A percentile compares a stretch with the other conserved stretches of the same genome.
Conservation (phyloP, 1,140 invertebrate genomes). For the Archivesica marissinica region DNA sequence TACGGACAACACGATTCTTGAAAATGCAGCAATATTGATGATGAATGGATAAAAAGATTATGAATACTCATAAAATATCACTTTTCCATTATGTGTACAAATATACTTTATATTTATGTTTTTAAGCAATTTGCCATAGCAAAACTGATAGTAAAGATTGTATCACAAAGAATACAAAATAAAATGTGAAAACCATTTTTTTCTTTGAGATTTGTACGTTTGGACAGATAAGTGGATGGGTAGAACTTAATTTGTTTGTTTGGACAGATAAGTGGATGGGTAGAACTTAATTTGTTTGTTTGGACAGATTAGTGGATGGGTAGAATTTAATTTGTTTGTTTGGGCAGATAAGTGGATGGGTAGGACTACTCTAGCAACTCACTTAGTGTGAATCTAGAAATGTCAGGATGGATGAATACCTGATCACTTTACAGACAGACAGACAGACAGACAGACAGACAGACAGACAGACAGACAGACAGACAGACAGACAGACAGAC, state of each 20-base stretch:
- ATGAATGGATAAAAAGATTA: conserved; percentile 21
- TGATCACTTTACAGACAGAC: too few species aligned
- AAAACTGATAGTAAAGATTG: conserved; percentile 5
- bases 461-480: too few species aligned
- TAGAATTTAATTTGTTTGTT: not conserved
- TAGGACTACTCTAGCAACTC: too few species aligned
- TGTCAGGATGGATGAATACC: too few species aligned
- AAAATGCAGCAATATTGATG: too few species aligned
- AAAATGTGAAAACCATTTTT: not conserved
- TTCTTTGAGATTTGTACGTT: not conserved
- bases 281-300: not conserved
- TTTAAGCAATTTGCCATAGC: not conserved
- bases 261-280: not conserved
- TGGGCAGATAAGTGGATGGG: not conserved
- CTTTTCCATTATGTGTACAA: not conserved
- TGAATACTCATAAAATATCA: not conserved
- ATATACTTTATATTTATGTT: not conserved
- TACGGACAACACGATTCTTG: too few species aligned
- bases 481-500: too few species aligned
- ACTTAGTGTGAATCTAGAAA: too few species aligned
- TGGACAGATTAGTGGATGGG: not conserved
- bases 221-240: not conserved
- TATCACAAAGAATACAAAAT: not conserved
- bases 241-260: not conserved
- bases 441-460: too few species aligned